Evolutionary conservation across 2,888 invertebrate species (phyloP).

Genomic region (Azorinus chamasolen): DNA sequence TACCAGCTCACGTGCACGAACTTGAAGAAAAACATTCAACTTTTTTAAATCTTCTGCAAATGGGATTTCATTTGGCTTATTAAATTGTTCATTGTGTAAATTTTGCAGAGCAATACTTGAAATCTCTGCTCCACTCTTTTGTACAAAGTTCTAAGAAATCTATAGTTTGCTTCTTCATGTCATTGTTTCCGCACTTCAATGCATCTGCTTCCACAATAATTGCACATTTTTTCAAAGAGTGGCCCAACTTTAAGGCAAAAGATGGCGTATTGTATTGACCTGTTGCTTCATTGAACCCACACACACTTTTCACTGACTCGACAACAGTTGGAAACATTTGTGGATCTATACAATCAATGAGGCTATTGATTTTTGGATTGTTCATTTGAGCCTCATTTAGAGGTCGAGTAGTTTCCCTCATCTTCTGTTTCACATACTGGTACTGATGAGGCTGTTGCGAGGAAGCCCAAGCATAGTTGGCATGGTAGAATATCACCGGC

Average conservation of each 20-base stretch:
- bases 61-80: constrained; percentile 26
- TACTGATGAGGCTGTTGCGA: constrained; percentile 20
- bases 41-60: constrained; percentile 31
- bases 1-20: background rate
- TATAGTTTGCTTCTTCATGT: background rate
- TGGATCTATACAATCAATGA: constrained; percentile 25
- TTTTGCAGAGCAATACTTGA: constrained; percentile 15
- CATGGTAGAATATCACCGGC: too few relatives aligned
- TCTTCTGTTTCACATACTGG: constrained; percentile 25
- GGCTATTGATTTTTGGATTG: background rate
- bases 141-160: constrained; percentile 18
- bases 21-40: constrained; percentile 5
- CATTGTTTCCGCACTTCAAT: constrained; percentile 1
- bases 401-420: constrained; percentile 28
- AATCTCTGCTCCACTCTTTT: constrained; percentile 27
- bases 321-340: background rate
- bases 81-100: constrained; percentile 6
- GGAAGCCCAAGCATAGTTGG: background rate
- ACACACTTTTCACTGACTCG: constrained; percentile 6
- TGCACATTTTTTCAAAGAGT: constrained; percentile 29
- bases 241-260: constrained; percentile 21
- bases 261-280: constrained; percentile 13
- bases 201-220: constrained; percentile 1
- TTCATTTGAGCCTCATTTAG: background rate
- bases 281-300: too few relatives aligned